Evolutionary conservation across 2,113 vertebrate species (phyloP).

Genomic region (Agelaius tricolor): DNA sequence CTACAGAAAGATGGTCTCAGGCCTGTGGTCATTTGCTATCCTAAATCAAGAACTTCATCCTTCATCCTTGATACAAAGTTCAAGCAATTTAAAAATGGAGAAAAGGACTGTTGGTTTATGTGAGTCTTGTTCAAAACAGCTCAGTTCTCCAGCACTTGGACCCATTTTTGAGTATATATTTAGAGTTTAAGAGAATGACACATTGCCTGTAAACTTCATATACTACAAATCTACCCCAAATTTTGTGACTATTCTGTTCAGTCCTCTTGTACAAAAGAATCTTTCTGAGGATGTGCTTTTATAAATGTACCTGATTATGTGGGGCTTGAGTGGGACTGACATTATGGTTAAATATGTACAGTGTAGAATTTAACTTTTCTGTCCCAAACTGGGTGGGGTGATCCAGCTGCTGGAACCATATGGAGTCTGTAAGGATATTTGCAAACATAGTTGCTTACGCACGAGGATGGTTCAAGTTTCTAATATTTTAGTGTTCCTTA

Average conservation of each 20-base stretch:
- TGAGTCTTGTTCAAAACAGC: not conserved
- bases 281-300: not conserved
- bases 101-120: not conserved
- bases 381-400: not conserved
- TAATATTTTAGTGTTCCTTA: not conserved
- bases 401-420: not conserved
- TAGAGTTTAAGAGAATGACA: not conserved
- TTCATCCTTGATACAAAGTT: not conserved
- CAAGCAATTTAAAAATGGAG: not conserved
- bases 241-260: not conserved
- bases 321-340: not conserved
- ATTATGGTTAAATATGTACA: not conserved
- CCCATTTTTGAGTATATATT: not conserved
- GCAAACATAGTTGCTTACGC: not conserved
- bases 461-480: not conserved
- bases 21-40: not conserved
- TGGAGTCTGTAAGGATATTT: not conserved
- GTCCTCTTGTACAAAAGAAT: not conserved
- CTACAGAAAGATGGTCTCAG: not conserved
- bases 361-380: not conserved
- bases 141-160: not conserved
- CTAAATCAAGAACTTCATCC: not conserved
- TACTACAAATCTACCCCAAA: not conserved
- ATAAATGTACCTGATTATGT: accelerated
- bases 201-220: not conserved